Conservation (phyloP, 2,888 invertebrate species). For the Cecidostiba fungosa region DNA sequence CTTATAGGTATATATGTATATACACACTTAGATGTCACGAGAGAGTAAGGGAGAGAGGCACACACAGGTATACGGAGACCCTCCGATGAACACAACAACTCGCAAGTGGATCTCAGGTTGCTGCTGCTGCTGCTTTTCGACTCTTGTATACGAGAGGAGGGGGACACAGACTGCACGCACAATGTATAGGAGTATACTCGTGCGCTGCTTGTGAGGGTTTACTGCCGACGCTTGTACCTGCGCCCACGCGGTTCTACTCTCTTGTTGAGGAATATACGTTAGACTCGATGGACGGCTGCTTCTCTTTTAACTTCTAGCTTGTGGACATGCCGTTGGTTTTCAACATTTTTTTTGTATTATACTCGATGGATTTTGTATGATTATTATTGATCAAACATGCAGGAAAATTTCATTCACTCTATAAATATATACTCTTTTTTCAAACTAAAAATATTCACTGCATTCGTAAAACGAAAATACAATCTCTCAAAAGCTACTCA, state of each 20-base stretch:
- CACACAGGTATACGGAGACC: not conserved
- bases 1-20: not conserved
- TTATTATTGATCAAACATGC: too few relatives aligned
- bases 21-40: conserved; percentile 38
- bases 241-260: conserved; percentile 21
- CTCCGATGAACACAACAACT: conserved; percentile 9
- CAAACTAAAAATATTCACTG: too few relatives aligned
- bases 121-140: conserved; percentile 11
- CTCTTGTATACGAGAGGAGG: not conserved
- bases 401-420: too few relatives aligned
- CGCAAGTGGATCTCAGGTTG: conserved; percentile 2
- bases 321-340: not conserved
- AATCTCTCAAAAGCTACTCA: too few relatives aligned
- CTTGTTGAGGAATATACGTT: not conserved
- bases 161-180: not conserved
- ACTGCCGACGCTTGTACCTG: conserved; percentile 5
- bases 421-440: too few relatives aligned
- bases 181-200: not conserved
- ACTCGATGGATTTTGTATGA: too few relatives aligned
- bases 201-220: not conserved
- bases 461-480: too few relatives aligned
- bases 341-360: too few relatives aligned
- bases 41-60: conserved; percentile 3
- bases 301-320: not conserved
- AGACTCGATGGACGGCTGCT: not conserved